Evolutionary conservation across 1,140 invertebrate genomes (phyloP).

Genomic region (Lepidurus couesii): DNA sequence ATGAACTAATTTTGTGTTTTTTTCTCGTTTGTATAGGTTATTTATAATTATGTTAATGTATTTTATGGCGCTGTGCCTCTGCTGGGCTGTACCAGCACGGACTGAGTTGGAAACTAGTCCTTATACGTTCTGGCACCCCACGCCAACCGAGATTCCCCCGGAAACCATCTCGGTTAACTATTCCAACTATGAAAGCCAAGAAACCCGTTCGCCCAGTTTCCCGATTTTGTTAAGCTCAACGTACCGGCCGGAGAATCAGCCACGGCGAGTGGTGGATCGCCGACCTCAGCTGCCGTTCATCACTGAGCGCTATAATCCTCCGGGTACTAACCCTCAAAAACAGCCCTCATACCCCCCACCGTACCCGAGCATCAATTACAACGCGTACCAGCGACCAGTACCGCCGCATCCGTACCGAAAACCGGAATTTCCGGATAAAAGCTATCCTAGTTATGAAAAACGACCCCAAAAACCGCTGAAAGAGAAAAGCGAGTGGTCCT

Average conservation of each 20-base stretch:
- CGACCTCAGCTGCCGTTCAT: slow-evolving; percentile 1
- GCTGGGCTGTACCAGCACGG: background rate
- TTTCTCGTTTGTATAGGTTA: background rate
- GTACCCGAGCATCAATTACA: background rate
- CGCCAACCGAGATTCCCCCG: background rate
- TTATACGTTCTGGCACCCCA: background rate
- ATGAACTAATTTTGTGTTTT: background rate
- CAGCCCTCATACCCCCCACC: background rate
- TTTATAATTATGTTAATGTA: background rate
- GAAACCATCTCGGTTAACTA: background rate
- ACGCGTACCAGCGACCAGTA: background rate
- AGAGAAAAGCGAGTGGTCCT: background rate
- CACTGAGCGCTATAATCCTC: background rate
- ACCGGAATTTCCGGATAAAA: background rate
- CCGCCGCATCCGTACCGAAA: background rate
- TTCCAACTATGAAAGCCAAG: background rate
- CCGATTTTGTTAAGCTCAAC: background rate
- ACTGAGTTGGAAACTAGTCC: background rate
- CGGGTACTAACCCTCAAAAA: background rate
- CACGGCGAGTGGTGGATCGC: background rate
- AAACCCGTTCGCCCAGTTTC: background rate
- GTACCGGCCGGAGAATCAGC: background rate
- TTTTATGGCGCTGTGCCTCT: background rate
- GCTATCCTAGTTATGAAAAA: background rate
- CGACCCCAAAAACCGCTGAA: background rate